Evolutionary conservation across 2,888 invertebrate genomes (phyloP).

Genomic region (Nomada goodeniana): DNA sequence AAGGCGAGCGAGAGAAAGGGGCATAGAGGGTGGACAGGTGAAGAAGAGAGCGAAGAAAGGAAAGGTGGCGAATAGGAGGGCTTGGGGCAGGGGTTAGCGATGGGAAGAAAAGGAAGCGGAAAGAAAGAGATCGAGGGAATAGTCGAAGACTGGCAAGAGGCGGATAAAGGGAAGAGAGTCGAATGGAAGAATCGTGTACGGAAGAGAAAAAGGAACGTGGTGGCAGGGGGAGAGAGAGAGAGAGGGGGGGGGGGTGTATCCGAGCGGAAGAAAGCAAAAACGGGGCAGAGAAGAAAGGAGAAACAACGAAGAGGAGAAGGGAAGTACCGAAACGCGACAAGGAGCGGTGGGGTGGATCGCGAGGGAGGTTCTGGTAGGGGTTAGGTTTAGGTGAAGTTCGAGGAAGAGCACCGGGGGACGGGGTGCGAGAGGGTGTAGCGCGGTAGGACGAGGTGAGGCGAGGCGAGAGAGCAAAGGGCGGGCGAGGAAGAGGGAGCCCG

Average conservation of each 20-base stretch:
- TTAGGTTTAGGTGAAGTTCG: slow-evolving; percentile 45
- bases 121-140: not conserved
- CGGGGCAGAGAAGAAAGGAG: slow-evolving; percentile 46
- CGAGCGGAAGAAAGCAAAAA: slow-evolving; percentile 51
- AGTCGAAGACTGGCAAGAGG: slow-evolving; percentile 22
- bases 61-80: slow-evolving; percentile 20
- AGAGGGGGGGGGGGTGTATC: slow-evolving; percentile 16
- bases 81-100: slow-evolving; percentile 34
- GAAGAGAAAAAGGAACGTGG: slow-evolving; percentile 29
- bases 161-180: slow-evolving; percentile 38
- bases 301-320: slow-evolving; percentile 44
- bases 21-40: not conserved
- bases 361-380: slow-evolving; percentile 29
- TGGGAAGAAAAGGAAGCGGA: slow-evolving; percentile 24
- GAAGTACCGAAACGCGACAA: slow-evolving; percentile 46
- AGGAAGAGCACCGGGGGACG: slow-evolving; percentile 13
- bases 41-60: slow-evolving; percentile 18
- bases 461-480: slow-evolving; percentile 22
- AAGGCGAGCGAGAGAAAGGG: not conserved
- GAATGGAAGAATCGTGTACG: slow-evolving; percentile 47
- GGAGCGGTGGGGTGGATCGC: slow-evolving; percentile 35
- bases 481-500: slow-evolving; percentile 9
- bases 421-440: slow-evolving; percentile 8
- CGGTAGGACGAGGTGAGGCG: slow-evolving; percentile 24
- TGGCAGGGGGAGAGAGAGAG: no score